These are phyloP conservation scores for Rhysida immarginata DNA, from an alignment of 1,140 invertebrate genomes.

Conservation along the genomic window DNA sequence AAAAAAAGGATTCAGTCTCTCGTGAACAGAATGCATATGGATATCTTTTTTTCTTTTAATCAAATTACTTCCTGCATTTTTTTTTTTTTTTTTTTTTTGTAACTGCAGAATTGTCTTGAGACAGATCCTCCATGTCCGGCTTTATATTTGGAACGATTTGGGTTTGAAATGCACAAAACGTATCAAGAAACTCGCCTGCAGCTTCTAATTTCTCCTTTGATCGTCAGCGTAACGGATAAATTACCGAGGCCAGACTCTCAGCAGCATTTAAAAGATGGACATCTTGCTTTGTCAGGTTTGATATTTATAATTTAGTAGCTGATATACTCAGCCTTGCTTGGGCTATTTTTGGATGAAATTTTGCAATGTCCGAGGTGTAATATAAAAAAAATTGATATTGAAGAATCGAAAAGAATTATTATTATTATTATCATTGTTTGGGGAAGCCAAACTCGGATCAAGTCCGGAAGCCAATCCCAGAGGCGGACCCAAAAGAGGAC, in stretches of 20 bases:
- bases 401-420: slow-evolving; percentile 5
- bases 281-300: slow-evolving; percentile 29
- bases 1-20: slow-evolving; percentile 57
- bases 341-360: no score
- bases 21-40: slow-evolving; percentile 65
- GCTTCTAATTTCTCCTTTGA: slow-evolving; percentile 72
- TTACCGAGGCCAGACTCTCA: slow-evolving; percentile 24
- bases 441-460: no score
- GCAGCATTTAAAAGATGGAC: slow-evolving; percentile 30
- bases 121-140: slow-evolving; percentile 78
- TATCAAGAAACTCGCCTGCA: slow-evolving; percentile 83
- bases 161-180: slow-evolving; percentile 91
- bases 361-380: no score
- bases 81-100: no score
- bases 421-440: no score
- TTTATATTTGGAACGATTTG: slow-evolving; percentile 73
- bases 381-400: no score
- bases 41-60: slow-evolving; percentile 41
- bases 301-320: no score
- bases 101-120: slow-evolving; percentile 70
- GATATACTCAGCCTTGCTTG: no score
- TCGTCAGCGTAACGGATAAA: slow-evolving; percentile 35
- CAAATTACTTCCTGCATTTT: no score
- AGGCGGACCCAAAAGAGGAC: no score
- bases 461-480: no score